phyloP scores from a whole-genome alignment of 2,888 invertebrate genomes.

The Apomyelois bistriatella region DNA sequence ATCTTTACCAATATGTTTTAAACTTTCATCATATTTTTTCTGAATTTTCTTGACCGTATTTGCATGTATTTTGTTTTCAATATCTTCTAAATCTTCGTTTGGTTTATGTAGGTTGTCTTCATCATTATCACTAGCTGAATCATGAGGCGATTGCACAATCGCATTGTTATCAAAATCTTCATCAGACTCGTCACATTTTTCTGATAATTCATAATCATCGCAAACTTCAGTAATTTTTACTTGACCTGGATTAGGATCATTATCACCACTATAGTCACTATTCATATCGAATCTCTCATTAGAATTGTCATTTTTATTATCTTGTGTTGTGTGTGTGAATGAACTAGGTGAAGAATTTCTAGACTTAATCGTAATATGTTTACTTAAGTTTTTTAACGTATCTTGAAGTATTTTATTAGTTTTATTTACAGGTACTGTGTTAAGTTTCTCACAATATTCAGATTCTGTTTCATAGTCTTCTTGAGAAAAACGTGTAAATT shows the following conservation, averaged over 20 bases:
- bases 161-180: conserved; percentile 29
- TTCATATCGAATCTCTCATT: conserved; percentile 25
- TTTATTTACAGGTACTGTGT: conserved; percentile 19
- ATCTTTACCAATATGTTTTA: conserved; percentile 49
- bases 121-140: conserved; percentile 43
- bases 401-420: conserved; percentile 36
- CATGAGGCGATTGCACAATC: conserved; percentile 48
- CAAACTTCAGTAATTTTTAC: conserved; percentile 57
- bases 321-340: conserved; percentile 24
- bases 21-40: conserved; percentile 28
- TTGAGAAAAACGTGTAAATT: conserved; percentile 10
- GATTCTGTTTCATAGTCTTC: conserved; percentile 2
- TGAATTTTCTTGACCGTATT: conserved; percentile 34
- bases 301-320: conserved; percentile 30
- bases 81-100: conserved; percentile 35
- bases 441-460: conserved; percentile 16
- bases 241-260: conserved; percentile 38
- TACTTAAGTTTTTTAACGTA: conserved; percentile 53
- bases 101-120: conserved; percentile 30
- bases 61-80: conserved; percentile 41
- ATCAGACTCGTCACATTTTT: conserved; percentile 29
- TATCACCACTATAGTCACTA: conserved; percentile 38
- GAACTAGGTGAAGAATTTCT: conserved; percentile 42
- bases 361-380: conserved; percentile 60
- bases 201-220: conserved; percentile 36